phyloP scores from a whole-genome alignment of 1,140 invertebrate genomes.

The Drosophila murphyi region DNA sequence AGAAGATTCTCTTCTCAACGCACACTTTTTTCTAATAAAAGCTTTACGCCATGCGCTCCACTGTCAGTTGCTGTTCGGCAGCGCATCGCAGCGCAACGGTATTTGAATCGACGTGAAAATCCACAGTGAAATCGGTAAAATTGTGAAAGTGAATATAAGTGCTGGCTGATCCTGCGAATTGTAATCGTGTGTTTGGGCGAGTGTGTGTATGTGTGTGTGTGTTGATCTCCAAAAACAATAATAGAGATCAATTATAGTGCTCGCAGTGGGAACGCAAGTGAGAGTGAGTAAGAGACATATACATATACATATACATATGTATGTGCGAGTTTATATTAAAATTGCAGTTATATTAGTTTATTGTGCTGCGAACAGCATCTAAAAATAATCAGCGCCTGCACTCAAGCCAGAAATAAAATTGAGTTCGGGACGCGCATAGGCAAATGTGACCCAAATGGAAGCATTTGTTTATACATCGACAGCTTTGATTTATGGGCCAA shows the following conservation, averaged over 20 bases:
- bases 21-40: slow-evolving; percentile 60
- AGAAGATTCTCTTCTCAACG: neutral
- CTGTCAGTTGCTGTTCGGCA: slow-evolving; percentile 67
- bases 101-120: slow-evolving; percentile 5
- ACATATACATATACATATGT: neutral
- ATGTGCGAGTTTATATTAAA: neutral
- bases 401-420: slow-evolving; percentile 57
- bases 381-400: slow-evolving; percentile 49
- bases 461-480: slow-evolving; percentile 21
- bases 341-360: slow-evolving; percentile 30
- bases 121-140: slow-evolving; percentile 24
- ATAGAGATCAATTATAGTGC: slow-evolving; percentile 17
- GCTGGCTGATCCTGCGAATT: slow-evolving; percentile 22
- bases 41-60: slow-evolving; percentile 37
- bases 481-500: slow-evolving; percentile 35
- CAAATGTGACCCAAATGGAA: slow-evolving; percentile 54
- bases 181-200: neutral
- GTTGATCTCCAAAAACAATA: neutral
- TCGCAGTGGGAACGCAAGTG: slow-evolving; percentile 32
- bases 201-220: too few relatives aligned
- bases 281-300: slow-evolving; percentile 22
- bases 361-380: slow-evolving; percentile 3
- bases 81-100: slow-evolving; percentile 59
- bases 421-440: slow-evolving; percentile 35
- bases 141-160: slow-evolving; percentile 40